These are phyloP conservation scores for Drosophila bunnanda DNA, from an alignment of 2,888 invertebrate genomes.

Conservation along the genomic window DNA sequence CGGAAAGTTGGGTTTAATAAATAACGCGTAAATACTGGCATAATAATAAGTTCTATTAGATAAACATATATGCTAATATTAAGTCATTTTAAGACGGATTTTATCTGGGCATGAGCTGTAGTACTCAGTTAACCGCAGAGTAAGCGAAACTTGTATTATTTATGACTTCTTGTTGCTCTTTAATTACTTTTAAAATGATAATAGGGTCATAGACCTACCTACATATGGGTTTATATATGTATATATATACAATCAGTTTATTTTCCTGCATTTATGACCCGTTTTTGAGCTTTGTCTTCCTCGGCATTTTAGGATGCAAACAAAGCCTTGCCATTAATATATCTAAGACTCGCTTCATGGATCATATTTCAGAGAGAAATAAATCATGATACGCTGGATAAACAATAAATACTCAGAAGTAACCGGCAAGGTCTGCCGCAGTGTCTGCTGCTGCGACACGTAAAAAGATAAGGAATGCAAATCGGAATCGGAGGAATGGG, in stretches of 20 bases:
- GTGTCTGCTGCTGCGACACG: conserved; percentile 60
- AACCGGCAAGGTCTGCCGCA: conserved; percentile 57
- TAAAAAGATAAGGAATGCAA: conserved; percentile 66
- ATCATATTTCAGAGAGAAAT: conserved; percentile 4
- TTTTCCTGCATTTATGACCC: neutral
- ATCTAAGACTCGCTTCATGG: neutral
- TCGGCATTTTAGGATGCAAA: neutral
- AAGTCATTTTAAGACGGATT: neutral
- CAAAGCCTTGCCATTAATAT: neutral
- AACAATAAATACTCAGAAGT: conserved; percentile 18
- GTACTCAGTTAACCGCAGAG: neutral
- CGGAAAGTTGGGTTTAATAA: neutral
- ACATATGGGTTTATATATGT: neutral
- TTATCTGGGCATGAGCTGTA: neutral
- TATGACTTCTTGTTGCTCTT: neutral
- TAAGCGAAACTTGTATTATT: neutral
- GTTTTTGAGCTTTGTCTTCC: neutral
- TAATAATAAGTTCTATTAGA: neutral
- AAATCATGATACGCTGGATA: conserved; percentile 17
- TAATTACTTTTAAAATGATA: neutral
- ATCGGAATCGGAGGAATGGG: conserved; percentile 3
- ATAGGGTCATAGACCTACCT: neutral
- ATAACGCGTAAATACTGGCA: neutral
- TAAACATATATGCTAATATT: neutral
- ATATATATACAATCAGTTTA: too few species aligned